A percentile compares a stretch with the other conserved stretches of the same genome.
phyloP scores from a whole-genome alignment of 2,888 invertebrate genomes.

The Eupithecia inturbata region DNA sequence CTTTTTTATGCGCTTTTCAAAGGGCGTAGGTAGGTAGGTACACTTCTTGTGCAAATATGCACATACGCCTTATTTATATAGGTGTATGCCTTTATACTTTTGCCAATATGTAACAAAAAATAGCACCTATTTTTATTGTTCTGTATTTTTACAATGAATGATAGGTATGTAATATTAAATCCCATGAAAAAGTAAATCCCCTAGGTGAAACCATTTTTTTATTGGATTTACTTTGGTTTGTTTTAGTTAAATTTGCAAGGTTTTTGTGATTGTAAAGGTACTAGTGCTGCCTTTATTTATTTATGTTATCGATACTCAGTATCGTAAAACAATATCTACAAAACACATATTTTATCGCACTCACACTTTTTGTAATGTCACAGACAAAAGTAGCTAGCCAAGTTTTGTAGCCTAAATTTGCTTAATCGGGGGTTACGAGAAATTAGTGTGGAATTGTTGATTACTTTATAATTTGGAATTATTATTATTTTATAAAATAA shows the following conservation, averaged over 20 bases:
- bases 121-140: conserved; percentile 37
- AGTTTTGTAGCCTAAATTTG: conserved; percentile 5
- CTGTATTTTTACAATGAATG: conserved; percentile 19
- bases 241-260: conserved; percentile 13
- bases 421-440: not conserved
- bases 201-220: too few relatives aligned
- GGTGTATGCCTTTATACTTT: conserved; percentile 15
- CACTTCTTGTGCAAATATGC: conserved; percentile 37
- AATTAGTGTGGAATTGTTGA: too few relatives aligned
- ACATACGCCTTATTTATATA: conserved; percentile 26
- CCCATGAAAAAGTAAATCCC: too few relatives aligned
- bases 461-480: too few relatives aligned
- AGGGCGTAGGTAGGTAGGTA: conserved; percentile 4
- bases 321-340: conserved; percentile 24
- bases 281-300: conserved; percentile 16
- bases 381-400: conserved; percentile 13
- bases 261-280: conserved; percentile 9
- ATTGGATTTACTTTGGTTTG: conserved; percentile 22
- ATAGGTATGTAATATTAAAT: conserved; percentile 14
- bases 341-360: not conserved
- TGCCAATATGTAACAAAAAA: conserved; percentile 37
- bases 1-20: conserved; percentile 23
- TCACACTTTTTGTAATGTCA: conserved; percentile 18
- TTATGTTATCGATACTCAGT: conserved; percentile 25
- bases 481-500: too few relatives aligned